Conservation (phyloP, 2,888 invertebrate genomes). For the Eupithecia abbreviata region DNA sequence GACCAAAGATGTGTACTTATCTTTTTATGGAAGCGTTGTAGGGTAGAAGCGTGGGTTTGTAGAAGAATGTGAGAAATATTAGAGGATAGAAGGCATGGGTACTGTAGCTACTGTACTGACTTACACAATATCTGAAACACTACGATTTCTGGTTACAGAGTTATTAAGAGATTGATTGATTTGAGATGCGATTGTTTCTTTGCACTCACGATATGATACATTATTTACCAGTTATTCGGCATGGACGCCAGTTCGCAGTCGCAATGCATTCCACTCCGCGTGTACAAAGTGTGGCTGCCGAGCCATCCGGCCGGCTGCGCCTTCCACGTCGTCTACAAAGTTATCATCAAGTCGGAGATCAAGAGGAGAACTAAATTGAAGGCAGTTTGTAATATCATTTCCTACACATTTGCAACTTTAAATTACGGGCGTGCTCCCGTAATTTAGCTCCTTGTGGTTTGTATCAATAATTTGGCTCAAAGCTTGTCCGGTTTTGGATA, state of each 20-base stretch:
- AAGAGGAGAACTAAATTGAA: conserved; percentile 68
- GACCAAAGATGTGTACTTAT: not conserved
- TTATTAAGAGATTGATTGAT: too few species aligned
- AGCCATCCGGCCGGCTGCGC: conserved; percentile 55
- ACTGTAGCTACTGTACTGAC: too few species aligned
- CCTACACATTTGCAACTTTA: not conserved
- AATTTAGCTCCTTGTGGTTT: not conserved
- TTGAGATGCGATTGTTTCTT: not conserved
- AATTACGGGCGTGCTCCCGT: not conserved
- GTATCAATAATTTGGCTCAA: not conserved
- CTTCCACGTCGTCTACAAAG: conserved; percentile 70
- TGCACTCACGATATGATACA: not conserved
- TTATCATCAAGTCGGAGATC: conserved; percentile 60
- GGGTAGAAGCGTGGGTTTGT: too few species aligned
- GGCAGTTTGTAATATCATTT: conserved; percentile 44
- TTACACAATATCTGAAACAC: not conserved
- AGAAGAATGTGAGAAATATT: not conserved
- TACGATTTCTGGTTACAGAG: not conserved
- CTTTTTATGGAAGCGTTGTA: not conserved
- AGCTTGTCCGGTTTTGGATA: not conserved
- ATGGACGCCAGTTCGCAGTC: conserved; percentile 53
- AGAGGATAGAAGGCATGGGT: not conserved
- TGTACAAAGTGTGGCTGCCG: conserved; percentile 71
- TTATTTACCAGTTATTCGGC: conserved; percentile 55
- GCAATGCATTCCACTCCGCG: conserved; percentile 60